Conservation (phyloP, 2,888 invertebrate genomes). For the Perithous albicinctus region DNA sequence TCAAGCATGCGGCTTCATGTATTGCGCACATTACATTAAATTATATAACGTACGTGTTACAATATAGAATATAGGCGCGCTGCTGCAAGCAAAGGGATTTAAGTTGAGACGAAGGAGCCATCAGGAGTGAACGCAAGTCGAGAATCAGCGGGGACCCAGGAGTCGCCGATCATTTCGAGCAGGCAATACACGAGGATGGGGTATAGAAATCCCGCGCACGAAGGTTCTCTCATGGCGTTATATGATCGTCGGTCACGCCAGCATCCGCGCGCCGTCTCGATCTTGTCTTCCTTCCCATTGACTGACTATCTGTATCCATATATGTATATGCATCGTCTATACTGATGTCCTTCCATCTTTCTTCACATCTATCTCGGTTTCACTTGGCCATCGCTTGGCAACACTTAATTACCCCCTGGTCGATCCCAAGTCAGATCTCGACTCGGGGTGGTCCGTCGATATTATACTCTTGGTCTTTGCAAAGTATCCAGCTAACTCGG, state of each 20-base stretch:
- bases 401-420: constrained; percentile 79
- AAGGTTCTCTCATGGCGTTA: constrained; percentile 69
- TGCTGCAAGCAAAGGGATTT: constrained; percentile 8
- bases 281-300: constrained; percentile 13
- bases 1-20: not conserved
- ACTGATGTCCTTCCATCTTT: constrained; percentile 18
- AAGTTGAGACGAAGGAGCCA: constrained; percentile 46
- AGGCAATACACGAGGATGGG: constrained; percentile 3
- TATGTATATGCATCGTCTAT: constrained; percentile 7
- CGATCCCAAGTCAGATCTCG: constrained; percentile 65
- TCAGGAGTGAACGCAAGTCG: constrained; percentile 43
- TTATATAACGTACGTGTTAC: not conserved
- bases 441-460: constrained; percentile 79
- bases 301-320: not conserved
- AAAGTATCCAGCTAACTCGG: constrained; percentile 66
- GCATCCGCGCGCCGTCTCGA: constrained; percentile 53
- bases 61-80: not conserved
- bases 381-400: constrained; percentile 73
- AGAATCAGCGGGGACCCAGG: constrained; percentile 75
- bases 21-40: not conserved
- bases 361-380: constrained; percentile 47
- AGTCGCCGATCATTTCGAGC: constrained; percentile 67
- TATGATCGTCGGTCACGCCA: constrained; percentile 80
- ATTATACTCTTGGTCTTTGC: constrained; percentile 33
- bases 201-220: not conserved